phyloP scores from a whole-genome alignment of 1,140 invertebrate species.

The Thaumetopoea pityocampa region DNA sequence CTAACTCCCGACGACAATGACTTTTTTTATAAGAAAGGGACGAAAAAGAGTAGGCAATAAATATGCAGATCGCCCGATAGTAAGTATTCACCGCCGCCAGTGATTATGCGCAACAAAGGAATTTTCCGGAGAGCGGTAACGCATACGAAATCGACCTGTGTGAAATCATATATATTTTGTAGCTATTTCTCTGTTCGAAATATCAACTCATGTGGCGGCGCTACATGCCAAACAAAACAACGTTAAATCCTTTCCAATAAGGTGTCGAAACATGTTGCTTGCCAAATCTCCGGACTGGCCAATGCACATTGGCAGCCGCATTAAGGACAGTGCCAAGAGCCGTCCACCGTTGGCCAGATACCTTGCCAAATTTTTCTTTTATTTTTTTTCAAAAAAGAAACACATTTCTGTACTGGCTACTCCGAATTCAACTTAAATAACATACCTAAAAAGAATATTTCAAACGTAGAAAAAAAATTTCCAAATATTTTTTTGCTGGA shows the following conservation, averaged over 20 bases:
- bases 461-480: slow-evolving; percentile 12
- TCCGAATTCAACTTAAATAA: slow-evolving; percentile 15
- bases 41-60: no score
- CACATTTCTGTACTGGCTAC: slow-evolving; percentile 15
- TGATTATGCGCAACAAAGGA: no score
- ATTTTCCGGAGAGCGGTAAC: no score
- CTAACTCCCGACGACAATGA: no score
- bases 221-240: slow-evolving; percentile 35
- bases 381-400: slow-evolving; percentile 11
- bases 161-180: no score
- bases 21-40: no score
- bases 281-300: slow-evolving; percentile 39
- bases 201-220: no score
- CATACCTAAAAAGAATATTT: slow-evolving; percentile 14
- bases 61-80: no score
- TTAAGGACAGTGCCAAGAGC: slow-evolving; percentile 25
- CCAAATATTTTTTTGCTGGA: slow-evolving; percentile 16
- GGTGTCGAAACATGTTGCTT: slow-evolving; percentile 38
- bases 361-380: slow-evolving; percentile 20
- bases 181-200: no score
- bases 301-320: slow-evolving; percentile 36
- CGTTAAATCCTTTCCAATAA: slow-evolving; percentile 39
- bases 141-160: no score
- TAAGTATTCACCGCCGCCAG: no score
- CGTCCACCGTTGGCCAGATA: slow-evolving; percentile 28